Base-by-base conservation (phyloP, 2,888 invertebrate species). In the Nemurella pictetii region DNA sequence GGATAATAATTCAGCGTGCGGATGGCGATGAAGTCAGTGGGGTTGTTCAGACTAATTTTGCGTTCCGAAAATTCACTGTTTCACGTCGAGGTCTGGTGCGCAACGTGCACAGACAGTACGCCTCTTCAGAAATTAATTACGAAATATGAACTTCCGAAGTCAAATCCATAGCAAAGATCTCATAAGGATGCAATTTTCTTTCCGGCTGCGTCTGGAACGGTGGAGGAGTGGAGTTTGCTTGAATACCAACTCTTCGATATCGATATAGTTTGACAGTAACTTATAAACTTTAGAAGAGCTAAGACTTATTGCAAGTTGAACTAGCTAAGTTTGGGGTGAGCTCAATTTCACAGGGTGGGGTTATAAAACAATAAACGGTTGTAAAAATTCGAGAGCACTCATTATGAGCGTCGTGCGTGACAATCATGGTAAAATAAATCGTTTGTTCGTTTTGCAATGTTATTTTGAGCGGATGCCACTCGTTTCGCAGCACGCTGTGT, bases 101-200 rank as follows among this genome's bases (percentile, higher is more conserved):
- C 29, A 12, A 30, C 78, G 26, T 4, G 29, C 2, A 30, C 28
- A 78, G 30, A 27, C 7, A n/a, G 9, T 78, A 78, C 28, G n/a
- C 78, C 30, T 78, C 78, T 78, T 29, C 78, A n/a, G 28, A 78
- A 78, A 78, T 78, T 78, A 78, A 78, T 78, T 78, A 78, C 78
- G 9, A 75, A 78, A 78, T 78, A 27, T 78, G 78, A 78, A 78
- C 78, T 78, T 78, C n/a, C 78, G 4, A 78, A 78, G 78, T 78
- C n/a, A 78, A 29, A 78, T 78, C 28, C 30, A 28, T 55, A 55
- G 55, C 55, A 55, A 55, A 12, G 28, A n/a, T 30, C 78, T 78
- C 30, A 0, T 20, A 30, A 78, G 78, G 28, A 29, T 29, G 30
- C 78, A 29, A 78, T 78, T 78, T 78, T 78, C 78, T 29, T 29